phyloP scores from a whole-genome alignment of 1,140 invertebrate genomes.

The Brachionus koreanus region DNA sequence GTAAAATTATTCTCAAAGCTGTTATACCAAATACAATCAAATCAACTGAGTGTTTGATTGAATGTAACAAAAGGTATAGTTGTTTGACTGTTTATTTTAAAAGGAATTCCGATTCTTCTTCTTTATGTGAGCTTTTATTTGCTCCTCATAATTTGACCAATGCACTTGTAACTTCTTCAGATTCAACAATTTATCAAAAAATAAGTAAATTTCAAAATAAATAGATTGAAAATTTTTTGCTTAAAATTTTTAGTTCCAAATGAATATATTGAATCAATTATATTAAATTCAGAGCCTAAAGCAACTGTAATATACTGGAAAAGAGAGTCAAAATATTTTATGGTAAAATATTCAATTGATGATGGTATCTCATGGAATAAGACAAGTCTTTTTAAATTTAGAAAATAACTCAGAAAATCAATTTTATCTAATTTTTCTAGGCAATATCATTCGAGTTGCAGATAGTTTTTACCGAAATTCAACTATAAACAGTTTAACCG shows the following conservation, averaged over 20 bases:
- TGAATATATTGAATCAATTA: neutral
- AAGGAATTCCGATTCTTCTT: neutral
- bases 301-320: neutral
- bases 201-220: neutral
- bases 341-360: slow-evolving; percentile 12
- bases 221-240: no score
- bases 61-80: neutral
- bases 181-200: neutral
- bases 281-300: neutral
- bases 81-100: neutral
- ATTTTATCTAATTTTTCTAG: neutral
- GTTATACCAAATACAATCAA: neutral
- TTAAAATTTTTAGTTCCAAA: neutral
- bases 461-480: neutral
- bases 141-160: neutral
- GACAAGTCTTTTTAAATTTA: neutral
- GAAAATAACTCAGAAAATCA: neutral
- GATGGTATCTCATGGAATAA: neutral
- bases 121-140: neutral
- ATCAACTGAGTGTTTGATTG: neutral
- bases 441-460: neutral
- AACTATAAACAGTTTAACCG: neutral
- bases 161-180: neutral
- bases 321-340: neutral
- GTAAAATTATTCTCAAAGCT: neutral